phyloP scores from a whole-genome alignment of 2,888 invertebrate genomes.

The Tetrapedia diversipes region DNA sequence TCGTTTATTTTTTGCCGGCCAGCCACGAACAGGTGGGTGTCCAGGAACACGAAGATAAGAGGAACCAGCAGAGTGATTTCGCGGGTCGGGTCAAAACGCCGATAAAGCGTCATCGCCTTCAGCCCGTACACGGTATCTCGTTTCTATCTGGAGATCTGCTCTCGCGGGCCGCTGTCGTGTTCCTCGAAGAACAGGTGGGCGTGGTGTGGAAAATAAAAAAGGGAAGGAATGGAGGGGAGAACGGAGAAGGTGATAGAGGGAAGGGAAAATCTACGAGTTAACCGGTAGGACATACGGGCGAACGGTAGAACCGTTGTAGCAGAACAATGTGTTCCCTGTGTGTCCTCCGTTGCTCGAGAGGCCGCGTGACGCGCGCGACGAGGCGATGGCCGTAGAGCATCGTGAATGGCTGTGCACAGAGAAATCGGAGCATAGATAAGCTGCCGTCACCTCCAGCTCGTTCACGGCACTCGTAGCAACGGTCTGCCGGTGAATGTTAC shows the following conservation, averaged over 20 bases:
- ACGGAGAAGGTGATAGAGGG: not conserved
- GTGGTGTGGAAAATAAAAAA: slow-evolving; percentile 36
- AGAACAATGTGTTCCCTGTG: not conserved
- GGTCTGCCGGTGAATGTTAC: slow-evolving; percentile 70
- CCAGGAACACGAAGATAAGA: slow-evolving; percentile 42
- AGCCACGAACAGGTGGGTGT: slow-evolving; percentile 65
- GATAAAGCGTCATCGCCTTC: slow-evolving; percentile 57
- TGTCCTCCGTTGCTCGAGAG: not conserved
- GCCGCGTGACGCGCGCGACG: slow-evolving; percentile 26
- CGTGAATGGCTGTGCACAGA: slow-evolving; percentile 58
- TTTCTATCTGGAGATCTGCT: slow-evolving; percentile 62
- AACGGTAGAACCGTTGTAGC: not conserved
- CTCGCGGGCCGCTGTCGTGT: slow-evolving; percentile 34
- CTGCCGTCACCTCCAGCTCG: slow-evolving; percentile 69
- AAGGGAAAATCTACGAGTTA: not conserved
- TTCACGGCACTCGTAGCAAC: slow-evolving; percentile 64
- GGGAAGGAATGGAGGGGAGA: not conserved
- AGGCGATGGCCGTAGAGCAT: slow-evolving; percentile 50
- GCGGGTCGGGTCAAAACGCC: slow-evolving; percentile 44
- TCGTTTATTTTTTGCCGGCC: slow-evolving; percentile 15
- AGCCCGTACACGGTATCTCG: slow-evolving; percentile 42
- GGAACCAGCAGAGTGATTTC: slow-evolving; percentile 19
- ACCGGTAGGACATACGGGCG: not conserved
- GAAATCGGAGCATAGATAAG: slow-evolving; percentile 73
- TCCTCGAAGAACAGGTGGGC: slow-evolving; percentile 55